Evolutionary conservation across 2,113 vertebrate species (phyloP).

Genomic region (Lampris megalopsis): DNA sequence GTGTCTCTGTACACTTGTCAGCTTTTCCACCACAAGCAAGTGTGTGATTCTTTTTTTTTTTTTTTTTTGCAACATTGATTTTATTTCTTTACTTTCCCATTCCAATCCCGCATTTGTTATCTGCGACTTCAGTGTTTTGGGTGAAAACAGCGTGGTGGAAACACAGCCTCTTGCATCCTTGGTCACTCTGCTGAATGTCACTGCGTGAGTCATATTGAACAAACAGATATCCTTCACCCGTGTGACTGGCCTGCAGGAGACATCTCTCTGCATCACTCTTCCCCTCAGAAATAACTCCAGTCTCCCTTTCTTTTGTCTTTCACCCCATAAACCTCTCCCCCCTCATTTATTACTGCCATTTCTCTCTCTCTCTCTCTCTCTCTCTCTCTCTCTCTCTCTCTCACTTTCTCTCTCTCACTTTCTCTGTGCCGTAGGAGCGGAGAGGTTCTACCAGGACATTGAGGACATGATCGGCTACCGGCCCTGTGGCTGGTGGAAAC

Average conservation of each 20-base stretch:
- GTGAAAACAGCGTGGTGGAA: no score
- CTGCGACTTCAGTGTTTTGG: no score
- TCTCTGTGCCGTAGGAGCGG: conserved; percentile 81
- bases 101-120: no score
- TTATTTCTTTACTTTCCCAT: no score
- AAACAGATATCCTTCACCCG: conserved; percentile 1
- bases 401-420: background rate
- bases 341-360: conserved; percentile 1
- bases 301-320: background rate
- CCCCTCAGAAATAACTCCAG: conserved; percentile 1
- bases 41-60: no score
- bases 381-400: background rate
- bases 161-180: no score
- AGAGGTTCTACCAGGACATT: conserved; percentile 89
- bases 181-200: background rate
- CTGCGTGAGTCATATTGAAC: conserved; percentile 12
- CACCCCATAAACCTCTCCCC: conserved; percentile 19
- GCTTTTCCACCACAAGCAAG: no score
- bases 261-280: conserved; percentile 23
- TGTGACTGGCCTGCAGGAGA: conserved; percentile 42
- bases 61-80: no score
- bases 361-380: background rate
- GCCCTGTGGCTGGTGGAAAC: conserved; percentile 90
- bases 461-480: conserved; percentile 94
- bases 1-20: no score